Base-by-base conservation (phyloP, 1,140 invertebrate species). In the Drosophila kurseongensis region DNA sequence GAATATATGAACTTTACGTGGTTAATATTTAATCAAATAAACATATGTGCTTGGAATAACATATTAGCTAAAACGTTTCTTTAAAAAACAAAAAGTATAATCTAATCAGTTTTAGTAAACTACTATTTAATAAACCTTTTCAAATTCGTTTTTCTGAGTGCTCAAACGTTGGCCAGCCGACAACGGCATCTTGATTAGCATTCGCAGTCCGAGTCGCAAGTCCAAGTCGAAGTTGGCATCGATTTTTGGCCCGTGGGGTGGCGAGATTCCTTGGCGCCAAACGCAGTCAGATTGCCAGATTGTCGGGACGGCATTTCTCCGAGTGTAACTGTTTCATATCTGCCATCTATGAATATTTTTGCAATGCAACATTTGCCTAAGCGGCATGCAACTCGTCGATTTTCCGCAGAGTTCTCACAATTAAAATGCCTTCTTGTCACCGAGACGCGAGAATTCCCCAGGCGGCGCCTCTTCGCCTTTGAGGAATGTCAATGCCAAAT, bases 201-300 rank as follows among this genome's bases (percentile, higher is more conserved):
- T 66, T 73, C 67, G 54, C 52, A 73, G 52, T 67, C 38, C 40
- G 41, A 72, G 72, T 65, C 51, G 63, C 50, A 36, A 59, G 67
- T 61, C 36, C 44, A 60, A 72, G 67, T 62, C 54, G 41, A 14
- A 47, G 75, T 75, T 54, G 74, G 41, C 73, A 76, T 60, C 42
- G 60, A 52, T 61, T 71, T 66, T 66, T 65, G 59, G 67, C 74
- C 81, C 72, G 63, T 80, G 83, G 81, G 81, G 82, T 86, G 81
- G 82, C 82, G 81, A 85, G 78, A 78, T 88, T 85, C 83, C 86
- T 55, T 52, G 82, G 83, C 82, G 83, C 83, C 82, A 88, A 88
- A 75, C 71, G 60, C 44, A 86, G 55, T 16, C 50, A 54, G 77
- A 69, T 40, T 16, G 60, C 36, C 48, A 32, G 65, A 68, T 44